Percentiles rank a stretch among this genome's conserved stretches.
These are phyloP conservation scores for Antechinus flavipes DNA, from an alignment of 2,113 vertebrate genomes.

Conservation along the genomic window DNA sequence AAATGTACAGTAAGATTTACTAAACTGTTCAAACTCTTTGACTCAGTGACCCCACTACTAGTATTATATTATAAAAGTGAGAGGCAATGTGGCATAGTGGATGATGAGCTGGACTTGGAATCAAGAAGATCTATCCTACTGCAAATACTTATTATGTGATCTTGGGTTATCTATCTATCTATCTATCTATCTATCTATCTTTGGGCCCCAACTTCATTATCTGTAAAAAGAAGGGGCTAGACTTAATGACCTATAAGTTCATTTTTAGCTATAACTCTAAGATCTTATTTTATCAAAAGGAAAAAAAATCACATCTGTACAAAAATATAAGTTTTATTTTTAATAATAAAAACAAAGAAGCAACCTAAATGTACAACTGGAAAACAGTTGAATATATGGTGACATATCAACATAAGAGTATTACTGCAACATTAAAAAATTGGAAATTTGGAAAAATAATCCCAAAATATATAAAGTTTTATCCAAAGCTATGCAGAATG, in stretches of 20 bases:
- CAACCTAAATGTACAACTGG: background rate
- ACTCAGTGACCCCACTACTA: too few relatives aligned
- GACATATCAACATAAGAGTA: background rate
- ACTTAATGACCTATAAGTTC: background rate
- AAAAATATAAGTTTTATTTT: background rate
- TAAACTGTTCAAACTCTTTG: too few relatives aligned
- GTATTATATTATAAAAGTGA: too few relatives aligned
- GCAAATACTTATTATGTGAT: background rate
- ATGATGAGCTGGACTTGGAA: too few relatives aligned
- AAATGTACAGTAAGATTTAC: background rate
- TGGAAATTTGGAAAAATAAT: background rate
- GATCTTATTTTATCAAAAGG: background rate
- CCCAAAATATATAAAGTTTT: background rate
- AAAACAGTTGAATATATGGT: background rate
- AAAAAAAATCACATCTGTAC: background rate
- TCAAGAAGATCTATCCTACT: background rate
- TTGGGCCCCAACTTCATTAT: background rate
- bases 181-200: too few relatives aligned
- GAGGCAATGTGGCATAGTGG: too few relatives aligned
- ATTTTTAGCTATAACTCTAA: background rate
- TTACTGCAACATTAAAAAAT: background rate
- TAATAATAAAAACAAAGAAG: background rate
- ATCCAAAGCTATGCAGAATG: background rate
- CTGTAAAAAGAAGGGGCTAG: background rate
- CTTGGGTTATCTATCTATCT: too few relatives aligned